Conservation (phyloP, 37 sponge, comb jelly and placozoan genomes). For the Mnemiopsis leidyi region DNA sequence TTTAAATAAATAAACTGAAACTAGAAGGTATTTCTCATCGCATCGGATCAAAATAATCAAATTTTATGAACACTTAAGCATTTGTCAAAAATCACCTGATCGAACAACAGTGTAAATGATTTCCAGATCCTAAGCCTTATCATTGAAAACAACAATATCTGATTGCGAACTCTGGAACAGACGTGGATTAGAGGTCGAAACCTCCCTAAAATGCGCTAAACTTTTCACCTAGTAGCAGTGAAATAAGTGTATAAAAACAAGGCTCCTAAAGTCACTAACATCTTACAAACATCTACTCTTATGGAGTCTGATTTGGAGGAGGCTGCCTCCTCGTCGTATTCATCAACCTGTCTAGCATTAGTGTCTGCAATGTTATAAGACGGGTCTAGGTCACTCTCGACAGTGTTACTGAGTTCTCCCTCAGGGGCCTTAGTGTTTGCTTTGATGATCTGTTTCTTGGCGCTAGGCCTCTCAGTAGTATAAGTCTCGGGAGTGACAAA, state of each 20-base stretch:
- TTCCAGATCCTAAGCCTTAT: too few relatives aligned
- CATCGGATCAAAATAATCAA: too few relatives aligned
- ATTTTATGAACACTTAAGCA: too few relatives aligned
- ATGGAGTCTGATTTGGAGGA: background rate
- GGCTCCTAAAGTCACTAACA: background rate
- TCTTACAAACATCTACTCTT: background rate
- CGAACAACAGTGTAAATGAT: too few relatives aligned
- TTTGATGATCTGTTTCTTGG: background rate
- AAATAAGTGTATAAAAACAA: background rate
- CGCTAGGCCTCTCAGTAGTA: background rate
- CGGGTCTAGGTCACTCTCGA: background rate
- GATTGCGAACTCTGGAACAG: too few relatives aligned
- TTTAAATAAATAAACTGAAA: too few relatives aligned
- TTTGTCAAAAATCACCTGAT: too few relatives aligned
- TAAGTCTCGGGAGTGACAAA: background rate
- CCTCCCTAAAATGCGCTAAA: too few relatives aligned
- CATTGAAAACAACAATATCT: too few relatives aligned
- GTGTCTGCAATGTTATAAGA: background rate
- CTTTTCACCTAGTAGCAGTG: background rate
- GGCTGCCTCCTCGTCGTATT: background rate
- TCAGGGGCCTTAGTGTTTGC: background rate
- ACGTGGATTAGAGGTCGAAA: too few relatives aligned
- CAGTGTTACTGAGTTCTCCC: background rate
- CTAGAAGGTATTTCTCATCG: too few relatives aligned
- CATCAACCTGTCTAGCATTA: background rate